Evolutionary conservation across 2,888 invertebrate genomes (phyloP), one percentile per base, ranked within the genome.

Genomic region (Clusia tigrina): DNA sequence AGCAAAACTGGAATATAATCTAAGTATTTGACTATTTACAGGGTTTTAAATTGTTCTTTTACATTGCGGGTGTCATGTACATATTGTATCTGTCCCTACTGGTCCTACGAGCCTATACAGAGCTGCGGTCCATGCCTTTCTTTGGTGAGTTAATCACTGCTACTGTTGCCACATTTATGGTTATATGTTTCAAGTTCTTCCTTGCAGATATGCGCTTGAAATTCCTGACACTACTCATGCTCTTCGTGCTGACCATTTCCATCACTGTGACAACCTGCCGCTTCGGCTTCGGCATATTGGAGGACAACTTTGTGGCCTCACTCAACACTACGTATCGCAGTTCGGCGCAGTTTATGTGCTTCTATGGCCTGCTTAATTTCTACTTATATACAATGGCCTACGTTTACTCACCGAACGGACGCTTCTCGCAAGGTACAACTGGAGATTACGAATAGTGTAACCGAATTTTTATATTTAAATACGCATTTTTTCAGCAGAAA

Each of bases 81-180:
- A 86, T 96, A 71, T 85, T 94, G 51, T 97, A 96, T 85, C 86
- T 98, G 74, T 81, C 91, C 23, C 88, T 94, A 74, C 86, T 98
- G 67, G 89, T 97, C 71, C 85, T 97, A 64, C 89, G 92, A 79
- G 95, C 98, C 22, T 98, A 96, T 83, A 95, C 93, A 67, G 98
- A 98, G 85, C 86, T 98, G 58, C 88, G 96, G 76, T 93, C 94
- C 42, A 97, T 98, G 97, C 97, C 98, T 67, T 98, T 93, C 85
- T 98, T 98, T 85, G 97, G 97, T 97, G 86, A 90, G 88, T 83
- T 62, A n/a, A n/a, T n/a, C n/a, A n/a, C n/a, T n/a, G n/a, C n/a
- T n/a, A n/a, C n/a, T 48, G 48, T 22, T 20, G 22, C 3, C 12
- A 32, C 5, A 32, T 32, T 32, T 32, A 32, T 12, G 6, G 12